phyloP scores from a whole-genome alignment of 2,113 vertebrate genomes.

The Xerus inauris region DNA sequence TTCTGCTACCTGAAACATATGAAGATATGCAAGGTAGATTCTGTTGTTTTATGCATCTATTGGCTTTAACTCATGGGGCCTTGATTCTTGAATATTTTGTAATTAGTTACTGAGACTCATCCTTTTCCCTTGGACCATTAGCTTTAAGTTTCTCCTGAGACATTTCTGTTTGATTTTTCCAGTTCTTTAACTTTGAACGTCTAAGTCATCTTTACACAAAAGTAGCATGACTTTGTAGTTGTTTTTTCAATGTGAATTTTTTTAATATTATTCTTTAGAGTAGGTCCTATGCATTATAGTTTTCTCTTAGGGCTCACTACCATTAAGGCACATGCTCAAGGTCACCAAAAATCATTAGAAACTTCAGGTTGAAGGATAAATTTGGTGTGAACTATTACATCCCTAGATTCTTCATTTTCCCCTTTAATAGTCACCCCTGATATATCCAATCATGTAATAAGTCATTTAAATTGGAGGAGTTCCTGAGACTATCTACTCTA shows the following conservation, averaged over 20 bases:
- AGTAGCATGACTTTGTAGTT: neutral
- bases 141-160: neutral
- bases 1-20: neutral
- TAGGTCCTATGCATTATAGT: neutral
- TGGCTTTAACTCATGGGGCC: neutral
- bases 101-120: neutral
- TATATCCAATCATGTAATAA: neutral
- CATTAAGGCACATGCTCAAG: neutral
- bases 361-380: neutral
- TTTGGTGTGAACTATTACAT: neutral
- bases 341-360: neutral
- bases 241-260: neutral
- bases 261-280: neutral
- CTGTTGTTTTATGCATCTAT: neutral
- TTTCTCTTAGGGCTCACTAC: neutral
- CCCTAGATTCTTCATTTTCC: too few relatives aligned
- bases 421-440: neutral
- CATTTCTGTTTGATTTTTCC: neutral
- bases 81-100: neutral
- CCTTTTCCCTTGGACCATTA: neutral
- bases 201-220: neutral
- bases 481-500: neutral
- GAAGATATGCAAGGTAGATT: neutral
- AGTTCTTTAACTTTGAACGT: neutral
- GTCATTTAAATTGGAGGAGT: neutral